Evolutionary conservation across 2,888 invertebrate genomes (phyloP), one percentile per base, ranked within the genome.

Genomic region (Margaritifera margaritifera): DNA sequence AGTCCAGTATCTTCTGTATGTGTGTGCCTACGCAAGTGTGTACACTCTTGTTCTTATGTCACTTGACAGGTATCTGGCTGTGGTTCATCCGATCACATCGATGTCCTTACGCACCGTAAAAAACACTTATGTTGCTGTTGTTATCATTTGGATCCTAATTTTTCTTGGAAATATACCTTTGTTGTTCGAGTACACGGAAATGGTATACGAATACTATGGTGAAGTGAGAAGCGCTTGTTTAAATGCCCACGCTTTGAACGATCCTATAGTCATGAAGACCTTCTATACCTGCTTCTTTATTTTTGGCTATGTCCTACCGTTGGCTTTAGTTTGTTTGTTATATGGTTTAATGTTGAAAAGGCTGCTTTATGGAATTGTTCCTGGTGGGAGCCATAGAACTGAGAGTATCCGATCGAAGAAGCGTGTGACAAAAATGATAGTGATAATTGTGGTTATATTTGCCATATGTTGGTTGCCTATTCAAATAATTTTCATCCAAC

Each of bases 11-110:
- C 93, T 96, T 87, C 95, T 96, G 79, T 95, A 96, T 71, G 96
- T 96, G 55, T 96, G 96, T 31, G 97, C 96, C 50, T 97, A 96
- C 87, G 96, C 95, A 68, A 96, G 96, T 83, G 96, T 97, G 6
- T 97, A 97, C 90, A 97, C 97, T 0, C 91, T 98, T 62, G 96
- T 97, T 1, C 92, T 97, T 75, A 97, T 98, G 97, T 96, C 96
- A 8, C 90, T 97, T 69, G 97, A 98, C 90, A 88, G 93, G 77
- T 98, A 95, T 88, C 92, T 98, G 90, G 97, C 97, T 51, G 97
- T 98, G 3, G 97, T 97, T 2, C 96, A 96, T 89, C 97, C 97
- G 5, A 95, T 97, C 79, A 93, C 94, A 0, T 95, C 96, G 63
- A 96, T 96, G 93, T 94, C 94, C 0, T 87, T 95, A 78, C 92